phyloP scores from a whole-genome alignment of 2,888 invertebrate species.

The Busseola fusca region DNA sequence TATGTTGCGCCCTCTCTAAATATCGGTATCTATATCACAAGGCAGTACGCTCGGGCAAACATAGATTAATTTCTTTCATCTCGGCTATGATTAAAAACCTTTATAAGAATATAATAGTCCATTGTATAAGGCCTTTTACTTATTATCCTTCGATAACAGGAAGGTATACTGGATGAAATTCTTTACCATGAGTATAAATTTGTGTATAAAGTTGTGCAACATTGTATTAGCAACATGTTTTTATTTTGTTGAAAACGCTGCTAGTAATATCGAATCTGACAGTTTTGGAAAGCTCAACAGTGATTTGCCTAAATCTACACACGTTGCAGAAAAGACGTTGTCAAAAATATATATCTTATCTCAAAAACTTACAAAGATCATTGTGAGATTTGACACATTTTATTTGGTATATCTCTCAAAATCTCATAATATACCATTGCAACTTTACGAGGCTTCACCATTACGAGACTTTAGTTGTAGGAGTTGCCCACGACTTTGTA shows the following conservation, averaged over 20 bases:
- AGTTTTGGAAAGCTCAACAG: neutral
- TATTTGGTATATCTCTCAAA: neutral
- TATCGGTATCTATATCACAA: slow-evolving; percentile 47
- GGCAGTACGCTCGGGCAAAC: slow-evolving; percentile 62
- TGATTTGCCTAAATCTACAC: neutral
- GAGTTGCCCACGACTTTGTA: neutral
- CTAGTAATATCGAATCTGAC: neutral
- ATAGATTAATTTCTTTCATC: slow-evolving; percentile 73
- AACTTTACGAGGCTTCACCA: neutral
- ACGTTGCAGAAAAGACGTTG: neutral
- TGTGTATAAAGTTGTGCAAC: neutral
- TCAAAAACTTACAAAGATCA: too few relatives aligned
- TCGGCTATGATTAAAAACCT: slow-evolving; percentile 63
- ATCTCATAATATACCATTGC: too few relatives aligned
- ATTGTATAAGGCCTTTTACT: slow-evolving; percentile 25
- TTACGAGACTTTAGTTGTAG: neutral
- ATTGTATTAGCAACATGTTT: neutral
- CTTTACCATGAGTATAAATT: neutral
- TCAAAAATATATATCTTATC: too few relatives aligned
- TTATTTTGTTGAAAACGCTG: too few relatives aligned
- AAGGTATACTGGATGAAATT: slow-evolving; percentile 1
- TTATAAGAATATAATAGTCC: slow-evolving; percentile 53
- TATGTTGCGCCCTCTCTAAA: slow-evolving; percentile 33
- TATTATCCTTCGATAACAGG: slow-evolving; percentile 20
- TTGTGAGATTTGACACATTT: neutral